Percentiles rank a stretch among this genome's conserved stretches.
Evolutionary conservation across 2,888 invertebrate species (phyloP).

Genomic region (Sinohyriopsis cumingii): DNA sequence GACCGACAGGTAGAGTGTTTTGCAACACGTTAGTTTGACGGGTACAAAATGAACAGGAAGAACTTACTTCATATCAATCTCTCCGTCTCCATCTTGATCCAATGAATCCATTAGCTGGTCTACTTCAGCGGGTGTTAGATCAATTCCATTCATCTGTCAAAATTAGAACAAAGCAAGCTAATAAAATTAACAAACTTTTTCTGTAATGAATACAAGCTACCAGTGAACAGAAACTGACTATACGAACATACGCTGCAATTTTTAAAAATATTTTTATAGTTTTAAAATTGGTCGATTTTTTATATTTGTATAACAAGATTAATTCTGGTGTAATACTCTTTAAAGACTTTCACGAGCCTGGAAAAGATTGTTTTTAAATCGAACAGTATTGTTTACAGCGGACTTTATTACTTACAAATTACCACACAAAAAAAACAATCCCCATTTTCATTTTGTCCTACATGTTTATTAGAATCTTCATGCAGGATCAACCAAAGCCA

Average conservation of each 20-base stretch:
- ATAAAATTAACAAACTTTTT: neutral
- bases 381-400: too few relatives aligned
- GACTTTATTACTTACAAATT: too few relatives aligned
- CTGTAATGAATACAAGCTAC: slow-evolving; percentile 6
- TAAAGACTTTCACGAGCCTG: too few relatives aligned
- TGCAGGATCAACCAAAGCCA: too few relatives aligned
- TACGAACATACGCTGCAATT: neutral
- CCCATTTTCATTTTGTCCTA: too few relatives aligned
- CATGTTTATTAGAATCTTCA: too few relatives aligned
- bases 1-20: too few relatives aligned
- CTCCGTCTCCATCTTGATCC: slow-evolving; percentile 46
- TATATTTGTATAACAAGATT: too few relatives aligned
- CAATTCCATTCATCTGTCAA: slow-evolving; percentile 43
- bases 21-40: neutral
- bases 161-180: neutral
- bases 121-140: slow-evolving; percentile 53
- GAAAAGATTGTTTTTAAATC: too few relatives aligned
- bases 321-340: too few relatives aligned
- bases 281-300: neutral
- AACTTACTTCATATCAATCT: slow-evolving; percentile 51
- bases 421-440: too few relatives aligned
- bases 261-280: neutral
- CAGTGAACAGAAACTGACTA: neutral
- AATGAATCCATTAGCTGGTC: slow-evolving; percentile 45
- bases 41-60: neutral